Evolutionary conservation across 2,888 invertebrate species (phyloP).

Genomic region (Papilio elwesi): DNA sequence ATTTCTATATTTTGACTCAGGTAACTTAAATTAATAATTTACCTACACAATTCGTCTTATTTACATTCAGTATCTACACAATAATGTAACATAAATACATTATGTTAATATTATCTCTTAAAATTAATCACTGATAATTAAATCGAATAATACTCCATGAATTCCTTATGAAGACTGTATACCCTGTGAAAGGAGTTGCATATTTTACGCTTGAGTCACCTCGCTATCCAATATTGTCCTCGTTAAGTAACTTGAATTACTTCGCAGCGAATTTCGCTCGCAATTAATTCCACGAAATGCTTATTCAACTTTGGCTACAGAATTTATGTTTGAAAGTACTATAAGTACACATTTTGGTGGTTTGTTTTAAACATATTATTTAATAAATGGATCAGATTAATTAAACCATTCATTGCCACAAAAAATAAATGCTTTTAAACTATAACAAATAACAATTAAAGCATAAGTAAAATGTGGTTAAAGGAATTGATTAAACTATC

Average conservation of each 20-base stretch:
- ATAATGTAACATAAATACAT: not conserved
- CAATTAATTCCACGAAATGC: conserved; percentile 14
- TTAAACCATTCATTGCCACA: too few relatives aligned
- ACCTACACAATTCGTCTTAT: conserved; percentile 3
- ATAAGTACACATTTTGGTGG: not conserved
- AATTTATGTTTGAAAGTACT: not conserved
- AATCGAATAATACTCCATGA: conserved; percentile 6
- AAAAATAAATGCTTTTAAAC: too few relatives aligned
- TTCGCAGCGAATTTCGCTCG: not conserved
- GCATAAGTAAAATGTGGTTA: too few relatives aligned
- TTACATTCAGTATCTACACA: not conserved
- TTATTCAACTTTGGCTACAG: not conserved
- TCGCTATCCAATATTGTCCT: conserved; percentile 14
- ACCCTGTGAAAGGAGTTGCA: conserved; percentile 35
- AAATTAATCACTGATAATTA: not conserved
- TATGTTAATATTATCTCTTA: not conserved
- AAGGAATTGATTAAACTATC: too few relatives aligned
- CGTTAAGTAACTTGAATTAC: conserved; percentile 4
- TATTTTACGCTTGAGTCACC: conserved; percentile 41
- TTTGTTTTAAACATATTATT: too few relatives aligned
- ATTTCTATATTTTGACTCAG: not conserved
- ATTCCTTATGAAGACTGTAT: conserved; percentile 14
- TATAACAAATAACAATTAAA: too few relatives aligned
- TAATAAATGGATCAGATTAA: too few relatives aligned
- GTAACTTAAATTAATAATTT: conserved; percentile 13